Base-by-base conservation (phyloP, 2,113 vertebrate genomes). In the Aplodontia rufa region DNA sequence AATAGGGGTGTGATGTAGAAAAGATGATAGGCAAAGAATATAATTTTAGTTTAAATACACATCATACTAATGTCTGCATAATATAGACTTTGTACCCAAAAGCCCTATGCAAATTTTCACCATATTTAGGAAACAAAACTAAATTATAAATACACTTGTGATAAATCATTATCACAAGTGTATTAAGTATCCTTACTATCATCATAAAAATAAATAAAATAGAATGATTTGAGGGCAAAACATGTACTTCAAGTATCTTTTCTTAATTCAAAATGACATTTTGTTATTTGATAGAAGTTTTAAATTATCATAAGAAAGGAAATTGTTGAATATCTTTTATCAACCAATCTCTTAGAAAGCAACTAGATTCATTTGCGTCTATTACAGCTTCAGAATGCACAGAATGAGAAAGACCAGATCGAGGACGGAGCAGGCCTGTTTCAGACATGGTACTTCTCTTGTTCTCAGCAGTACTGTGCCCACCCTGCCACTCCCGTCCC, bases 321-420 rank as follows among this genome's bases (percentile, higher is more conserved):
- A 95, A 80, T 0, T 47, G 6, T n/a, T 68, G 37, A 93, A 89
- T 40, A 14, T 16, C n/a, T 88, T 74, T 84, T 47, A 93, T 75
- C 7, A 55, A 64, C 35, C 66, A 66, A 71, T 13, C 55, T 42
- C 79, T 94, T 37, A 40, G 85, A 94, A 91, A 69, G 37, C 37
- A 42, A 66, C 76, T 75, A 84, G 85, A 51, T 84, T 12, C 53
- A 81, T 13, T 53, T 81, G 19, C 26, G 10, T 81, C 93, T 16
- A 75, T 69, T 75, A 69, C 22, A 88, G 37, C 37, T 47, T 66
- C 86, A 79, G 58, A 78, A 49, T 40, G 40, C 26, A 51, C 13
- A 12, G 51, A 76, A 49, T 64, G 32, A 55, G 40, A 72, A 69
- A n/a, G n/a, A n/a, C n/a, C n/a, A n/a, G n/a, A n/a, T n/a, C n/a